phyloP scores from a whole-genome alignment of 37 sponge, comb jelly and placozoan genomes.

The Bolinopsis microptera region DNA sequence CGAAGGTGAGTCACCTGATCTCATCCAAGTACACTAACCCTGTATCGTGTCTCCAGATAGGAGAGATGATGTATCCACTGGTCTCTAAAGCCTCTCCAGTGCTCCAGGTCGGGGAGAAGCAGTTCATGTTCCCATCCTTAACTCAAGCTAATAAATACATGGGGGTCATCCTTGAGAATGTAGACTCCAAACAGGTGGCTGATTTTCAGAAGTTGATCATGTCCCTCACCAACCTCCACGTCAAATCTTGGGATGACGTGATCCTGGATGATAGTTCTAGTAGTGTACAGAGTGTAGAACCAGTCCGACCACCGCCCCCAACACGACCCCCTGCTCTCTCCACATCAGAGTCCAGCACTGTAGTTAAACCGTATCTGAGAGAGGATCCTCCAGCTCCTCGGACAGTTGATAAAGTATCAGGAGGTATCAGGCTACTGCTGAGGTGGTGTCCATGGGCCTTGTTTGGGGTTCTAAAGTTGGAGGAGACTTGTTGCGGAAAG shows the following conservation, averaged over 20 bases:
- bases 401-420: constrained; percentile 50
- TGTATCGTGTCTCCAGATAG: constrained; percentile 58
- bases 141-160: constrained; percentile 61
- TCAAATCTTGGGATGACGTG: constrained; percentile 56
- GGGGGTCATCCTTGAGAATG: constrained; percentile 42
- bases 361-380: constrained; percentile 24
- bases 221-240: constrained; percentile 63
- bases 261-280: background rate
- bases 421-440: constrained; percentile 60
- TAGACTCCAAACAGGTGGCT: background rate
- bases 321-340: background rate
- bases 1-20: constrained; percentile 59
- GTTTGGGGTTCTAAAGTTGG: constrained; percentile 48
- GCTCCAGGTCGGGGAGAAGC: constrained; percentile 55
- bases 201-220: constrained; percentile 43
- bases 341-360: background rate
- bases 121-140: constrained; percentile 66
- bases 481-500: constrained; percentile 24
- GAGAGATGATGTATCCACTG: constrained; percentile 30
- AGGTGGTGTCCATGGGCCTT: constrained; percentile 45
- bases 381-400: background rate
- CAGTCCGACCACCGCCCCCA: background rate
- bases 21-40: constrained; percentile 55
- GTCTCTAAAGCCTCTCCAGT: constrained; percentile 60
- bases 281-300: background rate